A percentile compares a stretch with the other conserved stretches of the same genome.
phyloP scores from a whole-genome alignment of 1,140 invertebrate species.

The Drosophila murphyi region DNA sequence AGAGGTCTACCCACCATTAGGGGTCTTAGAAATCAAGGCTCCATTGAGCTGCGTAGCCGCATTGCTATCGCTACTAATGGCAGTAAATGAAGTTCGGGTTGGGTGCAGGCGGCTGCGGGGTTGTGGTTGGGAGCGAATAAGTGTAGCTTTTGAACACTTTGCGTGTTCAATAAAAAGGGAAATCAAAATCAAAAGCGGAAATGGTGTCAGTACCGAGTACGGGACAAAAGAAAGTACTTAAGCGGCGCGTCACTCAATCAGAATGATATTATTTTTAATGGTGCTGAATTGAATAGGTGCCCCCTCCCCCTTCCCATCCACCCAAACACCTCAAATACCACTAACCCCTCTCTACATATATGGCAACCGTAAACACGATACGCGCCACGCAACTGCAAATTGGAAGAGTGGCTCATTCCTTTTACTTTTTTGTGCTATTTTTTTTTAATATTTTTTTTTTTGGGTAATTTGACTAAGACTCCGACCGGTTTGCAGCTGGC shows the following conservation, averaged over 20 bases:
- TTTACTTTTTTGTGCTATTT: neutral
- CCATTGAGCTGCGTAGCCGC: slow-evolving; percentile 6
- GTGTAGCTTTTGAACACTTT: slow-evolving; percentile 54
- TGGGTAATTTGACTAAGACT: neutral
- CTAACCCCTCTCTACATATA: slow-evolving; percentile 14
- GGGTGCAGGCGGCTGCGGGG: neutral
- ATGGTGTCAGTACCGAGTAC: slow-evolving; percentile 75
- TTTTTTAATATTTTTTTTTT: neutral
- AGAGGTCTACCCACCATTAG: neutral
- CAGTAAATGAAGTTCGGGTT: neutral
- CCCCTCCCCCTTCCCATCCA: neutral
- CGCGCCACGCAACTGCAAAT: slow-evolving; percentile 58
- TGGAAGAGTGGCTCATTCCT: neutral
- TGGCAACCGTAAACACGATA: slow-evolving; percentile 62
- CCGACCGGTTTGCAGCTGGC: neutral
- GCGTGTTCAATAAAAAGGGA: slow-evolving; percentile 77
- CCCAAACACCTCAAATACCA: too few species aligned
- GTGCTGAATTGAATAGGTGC: slow-evolving; percentile 65
- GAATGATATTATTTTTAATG: slow-evolving; percentile 83
- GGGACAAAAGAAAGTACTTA: slow-evolving; percentile 74
- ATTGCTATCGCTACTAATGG: neutral
- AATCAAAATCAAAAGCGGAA: slow-evolving; percentile 60
- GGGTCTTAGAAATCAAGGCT: neutral
- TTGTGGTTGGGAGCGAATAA: neutral
- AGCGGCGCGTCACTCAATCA: slow-evolving; percentile 81